Evolutionary conservation across 2,888 invertebrate genomes (phyloP).

Genomic region (Hirtodrosophila histrioides): DNA sequence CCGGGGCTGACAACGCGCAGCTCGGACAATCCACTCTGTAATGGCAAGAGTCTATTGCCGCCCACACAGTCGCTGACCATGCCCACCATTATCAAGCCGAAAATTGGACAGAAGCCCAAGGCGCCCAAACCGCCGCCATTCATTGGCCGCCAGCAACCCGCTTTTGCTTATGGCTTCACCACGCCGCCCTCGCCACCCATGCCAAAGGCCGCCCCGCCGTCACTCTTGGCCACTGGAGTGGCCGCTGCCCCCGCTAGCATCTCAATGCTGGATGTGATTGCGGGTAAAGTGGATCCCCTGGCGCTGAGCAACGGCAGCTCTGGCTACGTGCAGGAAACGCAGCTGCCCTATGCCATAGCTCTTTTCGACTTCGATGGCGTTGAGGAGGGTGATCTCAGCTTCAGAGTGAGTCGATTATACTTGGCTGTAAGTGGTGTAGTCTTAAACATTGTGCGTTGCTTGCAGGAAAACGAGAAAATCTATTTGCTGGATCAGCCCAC

Average conservation of each 20-base stretch:
- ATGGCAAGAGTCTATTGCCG: constrained; percentile 85
- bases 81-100: constrained; percentile 90
- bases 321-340: constrained; percentile 64
- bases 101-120: constrained; percentile 84
- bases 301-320: constrained; percentile 64
- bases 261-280: constrained; percentile 83
- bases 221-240: constrained; percentile 84
- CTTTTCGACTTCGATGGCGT: constrained; percentile 91
- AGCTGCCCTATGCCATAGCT: constrained; percentile 90
- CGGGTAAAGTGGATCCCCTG: constrained; percentile 80
- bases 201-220: constrained; percentile 92
- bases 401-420: constrained; percentile 87
- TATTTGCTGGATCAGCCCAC: constrained; percentile 89
- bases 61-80: constrained; percentile 85
- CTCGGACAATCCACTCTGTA: constrained; percentile 86
- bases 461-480: constrained; percentile 89
- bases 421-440: background rate
- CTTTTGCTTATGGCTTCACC: constrained; percentile 19
- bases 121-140: constrained; percentile 81
- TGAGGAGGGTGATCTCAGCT: constrained; percentile 91
- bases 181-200: constrained; percentile 89
- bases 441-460: background rate
- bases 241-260: constrained; percentile 71
- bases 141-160: constrained; percentile 54
- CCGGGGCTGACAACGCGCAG: constrained; percentile 38